A percentile compares a stretch with the other conserved stretches of the same genome.
Conservation (phyloP, 2,113 vertebrate species). For the Limanda limanda region DNA sequence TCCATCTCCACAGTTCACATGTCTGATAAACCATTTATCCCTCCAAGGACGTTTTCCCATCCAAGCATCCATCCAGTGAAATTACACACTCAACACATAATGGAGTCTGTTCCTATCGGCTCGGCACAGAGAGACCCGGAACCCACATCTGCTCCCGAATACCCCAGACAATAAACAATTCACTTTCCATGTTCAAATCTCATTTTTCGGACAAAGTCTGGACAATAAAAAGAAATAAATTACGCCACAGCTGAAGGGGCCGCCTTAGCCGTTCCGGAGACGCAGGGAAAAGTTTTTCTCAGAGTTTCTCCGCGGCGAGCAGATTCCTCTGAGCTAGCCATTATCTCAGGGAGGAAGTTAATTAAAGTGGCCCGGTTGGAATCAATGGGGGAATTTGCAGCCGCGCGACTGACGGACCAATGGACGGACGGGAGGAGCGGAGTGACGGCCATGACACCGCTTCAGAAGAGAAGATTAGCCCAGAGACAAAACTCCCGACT, state of each 20-base stretch:
- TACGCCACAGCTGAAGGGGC: constrained; percentile 57
- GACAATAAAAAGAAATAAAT: constrained; percentile 80
- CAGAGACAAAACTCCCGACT: constrained; percentile 78
- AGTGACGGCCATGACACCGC: constrained; percentile 83
- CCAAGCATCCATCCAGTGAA: constrained; percentile 70
- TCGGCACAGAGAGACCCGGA: constrained; percentile 76
- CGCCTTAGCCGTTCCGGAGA: constrained; percentile 61
- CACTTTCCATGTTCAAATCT: constrained; percentile 77
- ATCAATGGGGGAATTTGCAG: constrained; percentile 83
- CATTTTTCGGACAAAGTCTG: constrained; percentile 80
- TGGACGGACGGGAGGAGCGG: constrained; percentile 56
- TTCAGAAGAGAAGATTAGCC: constrained; percentile 83
- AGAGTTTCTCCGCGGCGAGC: constrained; percentile 60
- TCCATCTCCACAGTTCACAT: constrained; percentile 54
- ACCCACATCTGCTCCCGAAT: constrained; percentile 77
- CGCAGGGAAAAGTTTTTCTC: constrained; percentile 76
- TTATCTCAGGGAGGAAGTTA: constrained; percentile 85
- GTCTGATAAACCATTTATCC: constrained; percentile 75
- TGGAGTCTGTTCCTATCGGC: constrained; percentile 76
- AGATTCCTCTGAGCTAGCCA: constrained; percentile 80
- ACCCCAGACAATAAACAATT: constrained; percentile 86
- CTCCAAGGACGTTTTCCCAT: constrained; percentile 76
- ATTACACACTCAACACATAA: constrained; percentile 78
- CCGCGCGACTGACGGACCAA: constrained; percentile 54
- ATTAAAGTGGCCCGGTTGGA: constrained; percentile 84